These are phyloP conservation scores for Wiebesia pumilae DNA, from an alignment of 1,140 invertebrate genomes.

Conservation along the genomic window DNA sequence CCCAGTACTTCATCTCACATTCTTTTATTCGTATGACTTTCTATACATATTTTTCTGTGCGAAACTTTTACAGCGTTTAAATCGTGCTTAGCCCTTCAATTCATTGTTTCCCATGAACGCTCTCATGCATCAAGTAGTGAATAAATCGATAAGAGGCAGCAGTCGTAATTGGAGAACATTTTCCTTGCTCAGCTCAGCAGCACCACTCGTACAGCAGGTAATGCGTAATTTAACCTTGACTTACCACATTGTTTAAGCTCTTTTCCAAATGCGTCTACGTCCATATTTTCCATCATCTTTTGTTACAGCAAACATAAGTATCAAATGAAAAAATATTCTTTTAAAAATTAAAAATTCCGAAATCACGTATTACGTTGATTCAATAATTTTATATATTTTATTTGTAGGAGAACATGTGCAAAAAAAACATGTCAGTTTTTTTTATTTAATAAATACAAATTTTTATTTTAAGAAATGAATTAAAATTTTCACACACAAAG, in stretches of 20 bases:
- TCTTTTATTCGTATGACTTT: neutral
- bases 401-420: no score
- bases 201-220: conserved; percentile 34
- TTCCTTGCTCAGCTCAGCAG: neutral
- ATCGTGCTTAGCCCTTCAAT: neutral
- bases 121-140: conserved; percentile 37
- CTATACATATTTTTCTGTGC: neutral
- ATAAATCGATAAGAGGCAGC: conserved; percentile 8
- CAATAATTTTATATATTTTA: no score
- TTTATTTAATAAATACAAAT: no score
- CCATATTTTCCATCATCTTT: no score
- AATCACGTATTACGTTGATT: no score
- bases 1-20: neutral
- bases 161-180: neutral
- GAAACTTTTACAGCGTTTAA: neutral
- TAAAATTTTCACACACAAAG: no score
- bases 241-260: neutral
- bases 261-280: no score
- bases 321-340: no score
- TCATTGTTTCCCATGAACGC: conserved; percentile 23
- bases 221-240: conserved; percentile 50
- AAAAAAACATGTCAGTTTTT: no score
- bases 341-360: no score
- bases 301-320: no score
- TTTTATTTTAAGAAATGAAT: no score